Evolutionary conservation across 2,113 vertebrate species (phyloP), one percentile per base, ranked within the genome.

Genomic region (Salminus brasiliensis): DNA sequence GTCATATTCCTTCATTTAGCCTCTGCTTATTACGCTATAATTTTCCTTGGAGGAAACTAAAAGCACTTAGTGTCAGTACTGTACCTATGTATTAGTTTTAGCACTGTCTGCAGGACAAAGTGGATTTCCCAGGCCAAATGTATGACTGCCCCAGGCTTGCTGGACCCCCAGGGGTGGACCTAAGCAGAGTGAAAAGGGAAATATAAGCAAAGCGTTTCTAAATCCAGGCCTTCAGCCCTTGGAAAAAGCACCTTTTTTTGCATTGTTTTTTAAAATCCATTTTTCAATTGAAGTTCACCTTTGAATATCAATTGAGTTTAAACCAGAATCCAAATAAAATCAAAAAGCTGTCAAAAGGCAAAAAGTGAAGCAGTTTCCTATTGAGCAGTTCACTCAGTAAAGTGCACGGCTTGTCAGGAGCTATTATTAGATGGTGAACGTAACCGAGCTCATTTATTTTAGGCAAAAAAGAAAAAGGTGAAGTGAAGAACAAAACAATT

Each of bases 61-160:
- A 75, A 85, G 71, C 85, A 83, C 78, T 88, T 87, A 82, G 69
- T 81, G 78, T 89, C 84, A 86, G 49, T 25, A 80, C 47, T 49
- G 55, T 55, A 79, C 83, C 81, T 13, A 57, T 53, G 36, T 29
- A 0, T 85, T 81, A 49, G 82, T 84, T 82, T 72, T 82, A 82
- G 73, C 49, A 78, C 59, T 75, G 74, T 72, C 52, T 73, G 53
- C 65, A 32, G 62, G 83, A 55, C 65, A 80, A 62, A 73, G 67
- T 76, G 55, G 69, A 73, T 70, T 52, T 70, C 29, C 39, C 41
- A 70, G 49, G 27, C 29, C 47, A 53, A 36, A 36, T 0, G 29
- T 16, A 13, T 5, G 59, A 62, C 27, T 49, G 47, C 47, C 47
- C 18, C 47, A 49, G 47, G 59, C 59, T 15, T 60, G 30, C 57